Conservation (phyloP, 2,888 invertebrate genomes). For the Drosophila melanosoma region DNA sequence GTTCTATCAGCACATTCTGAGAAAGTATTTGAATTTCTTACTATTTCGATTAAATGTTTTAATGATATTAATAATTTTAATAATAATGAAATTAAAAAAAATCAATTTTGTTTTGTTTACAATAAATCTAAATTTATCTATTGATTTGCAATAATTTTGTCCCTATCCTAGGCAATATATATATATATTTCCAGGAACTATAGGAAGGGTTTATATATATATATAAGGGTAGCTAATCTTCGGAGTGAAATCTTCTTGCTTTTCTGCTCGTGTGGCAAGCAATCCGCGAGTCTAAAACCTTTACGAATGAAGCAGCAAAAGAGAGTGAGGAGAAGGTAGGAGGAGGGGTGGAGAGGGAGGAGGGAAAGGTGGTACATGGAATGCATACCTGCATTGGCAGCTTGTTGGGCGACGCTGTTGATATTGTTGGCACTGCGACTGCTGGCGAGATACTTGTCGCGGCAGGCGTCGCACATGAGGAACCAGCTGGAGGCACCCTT, state of each 20-base stretch:
- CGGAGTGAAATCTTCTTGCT: not conserved
- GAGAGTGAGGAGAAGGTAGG: not conserved
- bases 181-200: too few relatives aligned
- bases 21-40: not conserved
- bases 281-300: not conserved
- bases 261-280: not conserved
- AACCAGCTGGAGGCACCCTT: conserved; percentile 94
- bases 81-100: too few relatives aligned
- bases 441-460: conserved; percentile 88
- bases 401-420: conserved; percentile 82
- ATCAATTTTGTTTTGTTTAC: too few relatives aligned
- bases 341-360: not conserved
- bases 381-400: conserved; percentile 55
- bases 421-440: conserved; percentile 83
- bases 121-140: too few relatives aligned
- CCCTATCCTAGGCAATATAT: too few relatives aligned
- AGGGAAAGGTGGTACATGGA: too few relatives aligned
- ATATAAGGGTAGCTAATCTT: not conserved
- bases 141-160: too few relatives aligned
- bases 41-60: too few relatives aligned
- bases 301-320: too few relatives aligned
- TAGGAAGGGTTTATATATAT: too few relatives aligned
- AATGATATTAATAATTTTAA: too few relatives aligned
- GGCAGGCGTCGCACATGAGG: conserved; percentile 95
- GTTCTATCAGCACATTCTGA: not conserved